Base-by-base conservation (phyloP, 2,113 vertebrate species). In the Crotalus tigris region DNA sequence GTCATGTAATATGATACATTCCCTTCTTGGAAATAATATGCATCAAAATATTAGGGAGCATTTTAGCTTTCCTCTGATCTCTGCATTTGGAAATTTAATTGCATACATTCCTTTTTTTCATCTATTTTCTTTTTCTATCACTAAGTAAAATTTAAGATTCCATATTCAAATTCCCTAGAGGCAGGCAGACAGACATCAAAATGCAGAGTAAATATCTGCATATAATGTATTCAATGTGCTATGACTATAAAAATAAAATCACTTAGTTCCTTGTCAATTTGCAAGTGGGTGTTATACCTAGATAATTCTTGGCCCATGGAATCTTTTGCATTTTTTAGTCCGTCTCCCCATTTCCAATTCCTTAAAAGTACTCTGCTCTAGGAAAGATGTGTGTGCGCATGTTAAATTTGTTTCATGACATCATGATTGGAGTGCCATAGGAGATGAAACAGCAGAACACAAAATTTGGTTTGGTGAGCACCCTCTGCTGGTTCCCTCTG, bases 341-440 rank as follows among this genome's bases (percentile, higher is more conserved):
- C 9, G 7, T 29, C 81, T n/a, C 26, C n/a, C 85, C 54, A 13
- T 39, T 49, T 24, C 44, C 61, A 58, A 39, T 89, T 64, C 49
- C 46, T 89, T 46, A 88, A 81, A 75, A 44, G 53, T 54, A 85
- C 8, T 57, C 53, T 58, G 85, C 57, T 86, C 46, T 44, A 87
- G 51, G 51, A 51, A 92, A 88, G 91, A 92, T 58, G 17, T 59
- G 29, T 17, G 13, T 54, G 26, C 21, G 13, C 9, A 26, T 39
- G 33, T 53, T 24, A 69, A 88, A 88, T 24, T 17, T 57, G n/a
- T 39, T 69, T 33, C 0, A 19, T 24, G 4, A 17, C 39, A 3
- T 0, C n/a, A 29, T 85, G 19, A 26, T 24, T 7, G 46, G 29
- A 53, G n/a, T 0, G 1, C 9, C 46, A 46, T 0, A n/a, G 10